Evolutionary conservation across 2,888 invertebrate species (phyloP), one percentile per base, ranked within the genome.

Genomic region (Yponomeuta cagnagella): DNA sequence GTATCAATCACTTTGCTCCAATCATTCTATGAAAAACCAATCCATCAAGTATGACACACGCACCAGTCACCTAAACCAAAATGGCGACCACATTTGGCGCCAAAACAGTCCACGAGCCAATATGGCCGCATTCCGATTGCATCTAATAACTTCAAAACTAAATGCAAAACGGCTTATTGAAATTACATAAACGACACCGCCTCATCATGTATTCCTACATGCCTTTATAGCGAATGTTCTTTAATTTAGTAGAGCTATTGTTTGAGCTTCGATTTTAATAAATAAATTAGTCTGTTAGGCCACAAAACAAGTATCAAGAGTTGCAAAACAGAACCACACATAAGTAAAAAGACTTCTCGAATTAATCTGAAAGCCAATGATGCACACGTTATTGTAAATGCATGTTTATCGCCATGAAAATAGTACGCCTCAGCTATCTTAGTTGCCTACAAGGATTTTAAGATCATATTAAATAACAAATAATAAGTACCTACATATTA

Each of bases 201-300:
- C 86, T 85, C 90, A 85, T 86, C 91, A 89, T 87, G 85, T 89
- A 92, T 92, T 91, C 91, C 90, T 77, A 86, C 90, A 85, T 85
- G 88, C 92, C 90, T 87, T 91, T 91, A 86, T 82, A 81, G 90
- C 79, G 83, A 86, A 85, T 89, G 88, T 88, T 90, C 89, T 90
- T 90, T 90, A 90, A 92, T 89, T 90, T 90, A 86, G 87, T 90
- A 86, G 87, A 85, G 84, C 90, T 87, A 90, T 92, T 92, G 92
- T 92, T 83, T 91, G 89, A 91, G 91, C 91, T 90, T 88, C 89
- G 90, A 92, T 92, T 92, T 91, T 87, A 91, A 91, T 92, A 91
- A 90, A 91, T 92, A 91, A 90, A 92, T 91, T 91, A 92, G 90
- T 88, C 83, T 58, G 52, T 58, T 58, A 58, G 89, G 63, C 52